Percentiles rank a stretch among this genome's conserved stretches.
Conservation (phyloP, 2,888 invertebrate species). For the Galerucella pusilla region DNA sequence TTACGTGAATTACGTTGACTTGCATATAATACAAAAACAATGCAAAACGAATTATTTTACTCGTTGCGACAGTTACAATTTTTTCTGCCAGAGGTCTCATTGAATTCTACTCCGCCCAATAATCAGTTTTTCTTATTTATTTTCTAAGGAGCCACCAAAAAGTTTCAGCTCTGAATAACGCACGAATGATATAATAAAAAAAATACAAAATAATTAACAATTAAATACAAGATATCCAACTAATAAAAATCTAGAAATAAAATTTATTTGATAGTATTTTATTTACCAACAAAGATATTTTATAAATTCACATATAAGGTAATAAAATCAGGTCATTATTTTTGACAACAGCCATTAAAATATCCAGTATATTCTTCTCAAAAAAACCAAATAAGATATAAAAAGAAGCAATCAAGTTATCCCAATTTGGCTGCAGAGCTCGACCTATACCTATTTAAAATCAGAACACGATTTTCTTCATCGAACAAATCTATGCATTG, state of each 20-base stretch:
- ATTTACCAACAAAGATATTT: slow-evolving; percentile 29
- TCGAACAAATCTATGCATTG: slow-evolving; percentile 42
- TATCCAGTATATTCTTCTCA: slow-evolving; percentile 37
- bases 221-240: neutral
- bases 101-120: too few species aligned
- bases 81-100: too few species aligned
- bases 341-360: slow-evolving; percentile 47
- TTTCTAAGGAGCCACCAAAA: too few species aligned
- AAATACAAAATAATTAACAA: too few species aligned
- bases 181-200: too few species aligned
- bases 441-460: slow-evolving; percentile 46
- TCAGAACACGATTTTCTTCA: slow-evolving; percentile 45
- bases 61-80: too few species aligned
- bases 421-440: slow-evolving; percentile 47
- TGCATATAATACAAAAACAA: too few species aligned
- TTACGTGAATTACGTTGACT: too few species aligned
- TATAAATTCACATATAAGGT: slow-evolving; percentile 30
- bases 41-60: too few species aligned
- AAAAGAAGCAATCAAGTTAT: slow-evolving; percentile 33
- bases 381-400: slow-evolving; percentile 18
- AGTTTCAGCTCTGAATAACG: too few species aligned
- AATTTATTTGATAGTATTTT: slow-evolving; percentile 13
- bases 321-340: slow-evolving; percentile 48
- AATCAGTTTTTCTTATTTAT: too few species aligned
- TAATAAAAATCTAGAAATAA: neutral